A percentile compares a stretch with the other conserved stretches of the same genome.
Evolutionary conservation across 2,797 vertebrate genomes (phyloP).

Genomic region (Cossypha heuglini): DNA sequence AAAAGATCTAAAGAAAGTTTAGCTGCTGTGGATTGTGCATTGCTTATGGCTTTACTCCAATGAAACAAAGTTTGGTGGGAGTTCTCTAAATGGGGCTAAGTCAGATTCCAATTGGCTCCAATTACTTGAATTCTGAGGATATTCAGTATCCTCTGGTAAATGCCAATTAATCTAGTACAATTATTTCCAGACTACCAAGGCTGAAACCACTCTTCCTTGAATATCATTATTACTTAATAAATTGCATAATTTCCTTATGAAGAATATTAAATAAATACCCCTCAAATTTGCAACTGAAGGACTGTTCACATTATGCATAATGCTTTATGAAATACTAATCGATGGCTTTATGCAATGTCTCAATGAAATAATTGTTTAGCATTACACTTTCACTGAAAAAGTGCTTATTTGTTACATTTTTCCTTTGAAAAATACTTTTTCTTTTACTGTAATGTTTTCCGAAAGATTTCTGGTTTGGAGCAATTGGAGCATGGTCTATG

Average conservation of each 20-base stretch:
- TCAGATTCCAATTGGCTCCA: not conserved
- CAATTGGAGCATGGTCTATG: constrained; percentile 23
- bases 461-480: constrained; percentile 45
- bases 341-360: constrained; percentile 16
- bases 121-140: not conserved
- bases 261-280: constrained; percentile 39
- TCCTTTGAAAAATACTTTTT: not conserved
- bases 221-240: constrained; percentile 34
- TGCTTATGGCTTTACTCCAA: not conserved
- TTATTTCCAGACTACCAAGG: not conserved
- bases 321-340: constrained; percentile 54
- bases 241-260: constrained; percentile 26
- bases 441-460: constrained; percentile 30
- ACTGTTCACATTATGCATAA: not conserved
- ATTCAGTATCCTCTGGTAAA: not conserved
- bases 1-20: not conserved
- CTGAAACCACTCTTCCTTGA: not conserved
- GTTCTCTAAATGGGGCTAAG: not conserved
- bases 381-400: not conserved
- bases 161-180: not conserved
- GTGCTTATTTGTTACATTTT: constrained; percentile 12
- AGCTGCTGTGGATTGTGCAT: fast-evolving
- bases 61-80: not conserved
- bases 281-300: constrained; percentile 29
- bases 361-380: constrained; percentile 34